Evolutionary conservation across 92 coral and sea anemone genomes (phyloP).

Genomic region (Phymanthus crucifer): DNA sequence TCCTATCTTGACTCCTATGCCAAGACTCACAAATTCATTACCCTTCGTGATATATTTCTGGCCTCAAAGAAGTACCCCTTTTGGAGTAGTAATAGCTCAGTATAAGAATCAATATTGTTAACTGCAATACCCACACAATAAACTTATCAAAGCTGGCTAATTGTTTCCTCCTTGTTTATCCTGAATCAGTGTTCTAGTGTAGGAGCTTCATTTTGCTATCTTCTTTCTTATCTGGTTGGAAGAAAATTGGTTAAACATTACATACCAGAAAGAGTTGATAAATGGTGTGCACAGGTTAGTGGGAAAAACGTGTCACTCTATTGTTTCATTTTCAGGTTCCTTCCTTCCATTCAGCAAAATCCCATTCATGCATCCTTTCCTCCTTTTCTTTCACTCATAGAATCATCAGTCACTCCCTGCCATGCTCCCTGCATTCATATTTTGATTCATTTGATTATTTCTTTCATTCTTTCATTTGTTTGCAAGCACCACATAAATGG

Average conservation of each 20-base stretch:
- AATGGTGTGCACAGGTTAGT: slow-evolving; percentile 84
- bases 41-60: no score
- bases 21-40: no score
- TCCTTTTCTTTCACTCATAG: not conserved
- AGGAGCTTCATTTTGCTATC: slow-evolving; percentile 96
- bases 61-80: no score
- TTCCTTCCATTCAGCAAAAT: not conserved
- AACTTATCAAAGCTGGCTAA: not conserved
- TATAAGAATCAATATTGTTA: no score
- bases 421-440: not conserved
- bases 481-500: not conserved
- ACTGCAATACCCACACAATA: no score
- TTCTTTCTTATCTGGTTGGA: slow-evolving; percentile 86
- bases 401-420: no score
- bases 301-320: no score
- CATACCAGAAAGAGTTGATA: slow-evolving; percentile 85
- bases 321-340: not conserved
- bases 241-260: slow-evolving; percentile 76
- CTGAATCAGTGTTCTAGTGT: slow-evolving; percentile 99
- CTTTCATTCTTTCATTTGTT: not conserved
- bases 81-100: no score
- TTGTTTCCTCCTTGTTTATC: slow-evolving; percentile 1
- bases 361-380: not conserved
- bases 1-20: no score
- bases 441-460: no score